phyloP scores from a whole-genome alignment of 2,888 invertebrate species.

The Epsilonema sp. region DNA sequence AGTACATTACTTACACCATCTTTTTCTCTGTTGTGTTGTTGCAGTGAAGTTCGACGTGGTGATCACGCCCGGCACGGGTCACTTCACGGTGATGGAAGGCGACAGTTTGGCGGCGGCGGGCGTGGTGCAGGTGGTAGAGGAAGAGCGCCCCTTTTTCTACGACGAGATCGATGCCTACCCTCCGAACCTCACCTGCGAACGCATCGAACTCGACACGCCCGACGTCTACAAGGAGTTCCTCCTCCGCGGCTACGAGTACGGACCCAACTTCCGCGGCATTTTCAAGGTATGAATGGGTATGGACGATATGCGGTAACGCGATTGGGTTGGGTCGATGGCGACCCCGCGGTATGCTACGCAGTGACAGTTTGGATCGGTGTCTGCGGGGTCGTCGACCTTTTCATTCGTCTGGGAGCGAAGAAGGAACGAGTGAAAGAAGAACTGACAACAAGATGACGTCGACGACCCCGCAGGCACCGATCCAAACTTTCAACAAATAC shows the following conservation, averaged over 20 bases:
- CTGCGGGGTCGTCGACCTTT: too few relatives aligned
- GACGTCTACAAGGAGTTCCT: slow-evolving; percentile 7
- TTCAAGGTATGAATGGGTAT: too few relatives aligned
- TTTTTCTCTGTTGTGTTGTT: slow-evolving; percentile 5
- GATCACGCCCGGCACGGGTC: slow-evolving; percentile 23
- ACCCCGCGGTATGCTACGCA: too few relatives aligned
- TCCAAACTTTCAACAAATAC: too few relatives aligned
- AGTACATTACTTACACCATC: too few relatives aligned
- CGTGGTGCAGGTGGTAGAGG: slow-evolving; percentile 24
- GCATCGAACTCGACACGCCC: neutral
- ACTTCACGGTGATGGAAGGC: slow-evolving; percentile 25
- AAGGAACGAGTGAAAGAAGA: too few relatives aligned
- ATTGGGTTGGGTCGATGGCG: too few relatives aligned
- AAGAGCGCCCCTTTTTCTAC: slow-evolving; percentile 23
- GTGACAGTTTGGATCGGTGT: too few relatives aligned
- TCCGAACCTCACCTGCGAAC: slow-evolving; percentile 2
- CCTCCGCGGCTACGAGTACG: slow-evolving; percentile 6
- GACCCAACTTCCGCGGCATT: slow-evolving; percentile 4
- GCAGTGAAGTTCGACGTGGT: slow-evolving; percentile 25
- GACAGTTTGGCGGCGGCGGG: slow-evolving; percentile 25
- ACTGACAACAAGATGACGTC: too few relatives aligned
- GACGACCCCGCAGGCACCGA: too few relatives aligned
- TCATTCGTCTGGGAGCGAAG: too few relatives aligned
- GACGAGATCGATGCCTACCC: slow-evolving; percentile 12
- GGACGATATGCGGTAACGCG: too few relatives aligned